phyloP scores from a whole-genome alignment of 2,797 vertebrate genomes.

The Emys orbicularis region DNA sequence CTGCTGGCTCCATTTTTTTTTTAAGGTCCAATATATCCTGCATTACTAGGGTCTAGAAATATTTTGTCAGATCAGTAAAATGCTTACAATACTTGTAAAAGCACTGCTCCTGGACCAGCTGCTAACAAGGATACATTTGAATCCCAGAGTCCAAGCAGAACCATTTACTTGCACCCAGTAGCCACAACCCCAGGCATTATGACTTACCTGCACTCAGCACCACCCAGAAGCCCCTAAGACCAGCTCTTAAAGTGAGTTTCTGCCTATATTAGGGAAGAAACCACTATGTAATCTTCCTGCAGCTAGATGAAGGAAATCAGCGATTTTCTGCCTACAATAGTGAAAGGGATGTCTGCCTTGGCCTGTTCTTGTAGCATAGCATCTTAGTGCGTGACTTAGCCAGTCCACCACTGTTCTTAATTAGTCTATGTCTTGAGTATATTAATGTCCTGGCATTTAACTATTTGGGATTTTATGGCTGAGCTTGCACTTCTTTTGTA shows the following conservation, averaged over 20 bases:
- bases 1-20: not conserved
- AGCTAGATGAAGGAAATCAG: constrained; percentile 59
- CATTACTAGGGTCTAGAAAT: not conserved
- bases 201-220: constrained; percentile 58
- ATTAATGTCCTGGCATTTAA: constrained; percentile 13
- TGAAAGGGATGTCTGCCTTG: constrained; percentile 46
- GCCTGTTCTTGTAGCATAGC: constrained; percentile 41
- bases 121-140: not conserved
- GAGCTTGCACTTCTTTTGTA: not conserved
- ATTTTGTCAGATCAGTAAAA: not conserved
- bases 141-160: constrained; percentile 12
- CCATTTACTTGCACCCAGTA: constrained; percentile 1
- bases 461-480: constrained; percentile 11
- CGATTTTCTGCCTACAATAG: constrained; percentile 63
- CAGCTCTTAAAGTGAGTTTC: constrained; percentile 59
- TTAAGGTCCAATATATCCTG: not conserved
- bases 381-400: constrained; percentile 61
- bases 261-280: constrained; percentile 61
- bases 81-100: constrained; percentile 16
- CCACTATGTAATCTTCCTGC: constrained; percentile 69
- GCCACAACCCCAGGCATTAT: constrained; percentile 3
- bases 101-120: not conserved
- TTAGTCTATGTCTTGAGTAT: constrained; percentile 37
- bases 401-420: constrained; percentile 51
- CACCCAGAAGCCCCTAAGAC: constrained; percentile 58